A percentile compares a stretch with the other conserved stretches of the same genome.
phyloP scores from a whole-genome alignment of 2,888 invertebrate genomes.

The Synergus laeviventris region DNA sequence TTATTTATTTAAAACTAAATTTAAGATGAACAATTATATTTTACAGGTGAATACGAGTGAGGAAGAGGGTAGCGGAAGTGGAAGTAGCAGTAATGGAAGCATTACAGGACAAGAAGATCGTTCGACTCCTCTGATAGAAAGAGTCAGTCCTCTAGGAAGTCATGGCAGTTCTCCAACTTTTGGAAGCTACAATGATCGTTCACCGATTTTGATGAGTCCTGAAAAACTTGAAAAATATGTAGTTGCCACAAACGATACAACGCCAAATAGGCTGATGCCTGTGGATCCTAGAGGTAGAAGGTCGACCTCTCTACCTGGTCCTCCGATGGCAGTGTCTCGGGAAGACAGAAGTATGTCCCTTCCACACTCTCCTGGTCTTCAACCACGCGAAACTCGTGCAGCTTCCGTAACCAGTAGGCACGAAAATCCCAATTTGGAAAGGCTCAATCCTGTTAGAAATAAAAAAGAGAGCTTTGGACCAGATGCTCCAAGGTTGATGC shows the following conservation, averaged over 20 bases:
- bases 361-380: slow-evolving; percentile 69
- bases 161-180: slow-evolving; percentile 68
- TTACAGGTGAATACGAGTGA: slow-evolving; percentile 65
- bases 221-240: slow-evolving; percentile 68
- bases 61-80: slow-evolving; percentile 66
- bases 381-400: slow-evolving; percentile 62
- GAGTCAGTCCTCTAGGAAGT: slow-evolving; percentile 65
- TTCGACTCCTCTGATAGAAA: slow-evolving; percentile 69
- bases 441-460: slow-evolving; percentile 61
- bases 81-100: slow-evolving; percentile 68
- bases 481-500: slow-evolving; percentile 54
- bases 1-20: background rate
- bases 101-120: slow-evolving; percentile 72
- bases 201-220: slow-evolving; percentile 70
- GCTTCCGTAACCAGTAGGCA: slow-evolving; percentile 57
- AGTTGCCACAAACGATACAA: slow-evolving; percentile 44
- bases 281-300: slow-evolving; percentile 66
- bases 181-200: slow-evolving; percentile 69
- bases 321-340: slow-evolving; percentile 63
- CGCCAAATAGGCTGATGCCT: slow-evolving; percentile 31
- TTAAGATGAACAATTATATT: background rate
- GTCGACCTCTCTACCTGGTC: slow-evolving; percentile 70
- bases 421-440: slow-evolving; percentile 60
- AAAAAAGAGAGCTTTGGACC: slow-evolving; percentile 69
- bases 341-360: slow-evolving; percentile 70